Conservation (phyloP, 2,888 invertebrate species). For the Isotomurus palustris region DNA sequence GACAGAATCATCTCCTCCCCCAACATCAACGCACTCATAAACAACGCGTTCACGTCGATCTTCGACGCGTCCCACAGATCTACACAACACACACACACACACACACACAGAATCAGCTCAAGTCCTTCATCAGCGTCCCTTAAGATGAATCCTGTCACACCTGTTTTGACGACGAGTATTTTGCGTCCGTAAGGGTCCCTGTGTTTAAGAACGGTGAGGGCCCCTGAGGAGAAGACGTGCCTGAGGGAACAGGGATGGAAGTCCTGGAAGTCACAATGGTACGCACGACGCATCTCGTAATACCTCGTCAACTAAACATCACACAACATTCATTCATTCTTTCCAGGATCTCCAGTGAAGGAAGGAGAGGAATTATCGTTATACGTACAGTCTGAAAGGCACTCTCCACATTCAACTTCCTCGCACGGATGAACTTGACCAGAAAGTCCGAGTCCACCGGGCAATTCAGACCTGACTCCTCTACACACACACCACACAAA, state of each 20-base stretch:
- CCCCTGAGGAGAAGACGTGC: conserved; percentile 15
- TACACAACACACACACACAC: too few species aligned
- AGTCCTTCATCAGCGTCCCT: too few species aligned
- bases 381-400: conserved; percentile 29
- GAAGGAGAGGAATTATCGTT: too few species aligned
- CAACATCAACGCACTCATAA: conserved; percentile 22
- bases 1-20: conserved; percentile 30
- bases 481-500: too few species aligned
- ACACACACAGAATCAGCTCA: too few species aligned
- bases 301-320: conserved; percentile 25
- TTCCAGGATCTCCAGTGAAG: too few species aligned
- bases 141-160: conserved; percentile 11
- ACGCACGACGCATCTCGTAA: conserved; percentile 21
- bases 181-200: conserved; percentile 25
- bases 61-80: conserved; percentile 23
- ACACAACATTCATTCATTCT: neutral
- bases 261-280: conserved; percentile 12
- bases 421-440: conserved; percentile 26
- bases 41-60: conserved; percentile 20
- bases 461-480: too few species aligned
- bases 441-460: conserved; percentile 28
- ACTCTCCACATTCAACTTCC: conserved; percentile 24
- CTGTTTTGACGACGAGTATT: conserved; percentile 24
- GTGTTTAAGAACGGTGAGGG: conserved; percentile 24
- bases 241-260: conserved; percentile 18